Conservation (phyloP, 2,113 vertebrate species). For the Dicaeum eximium region DNA sequence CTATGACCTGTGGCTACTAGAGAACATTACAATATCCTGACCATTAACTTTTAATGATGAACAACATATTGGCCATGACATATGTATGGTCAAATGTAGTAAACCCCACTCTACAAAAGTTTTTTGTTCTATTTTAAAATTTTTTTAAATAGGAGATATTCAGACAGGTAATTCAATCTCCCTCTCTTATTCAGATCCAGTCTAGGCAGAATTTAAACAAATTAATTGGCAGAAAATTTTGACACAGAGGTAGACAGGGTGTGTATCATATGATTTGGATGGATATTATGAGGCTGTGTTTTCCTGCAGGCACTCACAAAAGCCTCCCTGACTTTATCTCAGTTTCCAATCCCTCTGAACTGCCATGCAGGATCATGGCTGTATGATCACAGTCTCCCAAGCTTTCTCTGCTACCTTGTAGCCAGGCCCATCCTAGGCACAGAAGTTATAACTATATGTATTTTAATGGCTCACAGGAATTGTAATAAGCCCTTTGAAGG, state of each 20-base stretch:
- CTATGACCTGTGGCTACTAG: background rate
- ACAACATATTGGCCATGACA: background rate
- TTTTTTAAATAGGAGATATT: background rate
- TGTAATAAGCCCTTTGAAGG: background rate
- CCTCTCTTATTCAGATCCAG: background rate
- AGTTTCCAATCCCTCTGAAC: background rate
- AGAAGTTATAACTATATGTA: background rate
- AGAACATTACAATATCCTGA: background rate
- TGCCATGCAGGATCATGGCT: background rate
- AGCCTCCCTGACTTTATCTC: accelerated
- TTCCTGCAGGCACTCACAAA: background rate
- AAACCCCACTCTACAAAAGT: background rate
- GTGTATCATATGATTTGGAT: background rate
- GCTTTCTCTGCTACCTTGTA: background rate
- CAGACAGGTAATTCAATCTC: background rate
- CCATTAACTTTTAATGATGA: conserved; percentile 3
- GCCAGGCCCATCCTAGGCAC: background rate
- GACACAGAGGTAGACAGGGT: too few relatives aligned
- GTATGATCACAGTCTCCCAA: background rate
- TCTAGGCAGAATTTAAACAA: background rate
- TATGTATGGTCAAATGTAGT: background rate
- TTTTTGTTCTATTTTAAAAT: background rate
- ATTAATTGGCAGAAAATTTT: background rate
- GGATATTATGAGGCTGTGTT: background rate
- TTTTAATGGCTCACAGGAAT: background rate